Conservation (phyloP, 2,113 vertebrate genomes). For the Prionailurus bengalensis region DNA sequence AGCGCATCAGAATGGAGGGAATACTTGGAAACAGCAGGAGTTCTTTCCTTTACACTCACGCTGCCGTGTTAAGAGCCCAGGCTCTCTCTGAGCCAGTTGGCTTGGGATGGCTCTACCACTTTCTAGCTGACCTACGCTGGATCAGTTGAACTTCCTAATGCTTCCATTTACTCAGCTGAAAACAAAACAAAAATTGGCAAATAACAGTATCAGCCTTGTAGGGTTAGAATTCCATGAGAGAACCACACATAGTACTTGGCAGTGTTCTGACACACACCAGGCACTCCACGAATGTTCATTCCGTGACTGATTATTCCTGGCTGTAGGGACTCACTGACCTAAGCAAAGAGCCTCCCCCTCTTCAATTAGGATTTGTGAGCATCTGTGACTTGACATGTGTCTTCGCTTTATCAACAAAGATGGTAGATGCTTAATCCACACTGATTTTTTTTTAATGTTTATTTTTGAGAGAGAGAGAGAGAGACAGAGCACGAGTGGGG, state of each 20-base stretch:
- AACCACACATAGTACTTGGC: neutral
- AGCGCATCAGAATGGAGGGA: neutral
- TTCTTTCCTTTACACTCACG: neutral
- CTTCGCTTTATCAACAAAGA: conserved; percentile 46
- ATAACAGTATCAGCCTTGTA: neutral
- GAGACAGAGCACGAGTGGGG: too few relatives aligned
- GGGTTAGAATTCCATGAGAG: neutral
- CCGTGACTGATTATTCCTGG: neutral
- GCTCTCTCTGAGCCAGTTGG: neutral
- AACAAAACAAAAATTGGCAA: conserved; percentile 58
- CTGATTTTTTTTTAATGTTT: neutral
- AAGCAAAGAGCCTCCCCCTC: neutral
- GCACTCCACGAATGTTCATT: neutral
- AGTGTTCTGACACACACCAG: neutral
- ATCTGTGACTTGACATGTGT: neutral
- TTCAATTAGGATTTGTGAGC: neutral
- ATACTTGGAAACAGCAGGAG: neutral
- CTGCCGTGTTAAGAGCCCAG: neutral
- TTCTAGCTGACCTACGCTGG: neutral
- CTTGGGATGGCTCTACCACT: neutral
- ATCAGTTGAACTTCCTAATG: conserved; percentile 18
- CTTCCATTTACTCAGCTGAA: conserved; percentile 30
- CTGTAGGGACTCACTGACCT: neutral
- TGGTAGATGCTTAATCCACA: neutral
- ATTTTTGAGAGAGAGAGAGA: too few relatives aligned